Evolutionary conservation across 2,888 invertebrate genomes (phyloP), one percentile per base, ranked within the genome.

Genomic region (Phania funesta): DNA sequence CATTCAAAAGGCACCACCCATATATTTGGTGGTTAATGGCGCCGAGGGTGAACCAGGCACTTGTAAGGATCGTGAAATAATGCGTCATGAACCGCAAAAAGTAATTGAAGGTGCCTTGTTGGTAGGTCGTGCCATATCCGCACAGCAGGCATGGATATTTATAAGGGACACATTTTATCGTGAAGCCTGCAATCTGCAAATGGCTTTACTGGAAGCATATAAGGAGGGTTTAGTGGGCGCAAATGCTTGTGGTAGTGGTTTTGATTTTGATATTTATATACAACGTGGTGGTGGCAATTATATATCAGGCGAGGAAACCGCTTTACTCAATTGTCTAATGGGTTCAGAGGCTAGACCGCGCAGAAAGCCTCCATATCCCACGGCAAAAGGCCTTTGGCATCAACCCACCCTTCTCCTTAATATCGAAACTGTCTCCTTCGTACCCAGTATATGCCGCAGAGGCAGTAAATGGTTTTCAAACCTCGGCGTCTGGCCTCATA

Each of bases 161-260:
- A 98, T 99, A 83, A 94, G 99, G 89, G 99, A 99, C 85, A 99
- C 99, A 91, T 99, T 99, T 91, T 99, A 99, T 90, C 99, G 99
- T 91, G 99, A 99, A 92, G 98, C 99, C 6, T 97, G 98, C 74
- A 99, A 98, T 88, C 94, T 99, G 92, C 99, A 99, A 92, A 94
- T 98, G 54, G 98, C 98, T 4, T 96, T 99, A 87, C 96, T 97
- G 84, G 98, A 98, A 93, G 98, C 98, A 0, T 99, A 99, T 90
- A 95, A 97, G 92, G 96, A 96, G 1, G 99, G 99, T 24, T 92
- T 98, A 1, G 93, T 99, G 67, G 99, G 99, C 3, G 96, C 96
- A 90, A 96, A 99, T 91, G 95, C 98, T 0, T 98, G 99, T 88
- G 96, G 96, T 0, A 96, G 97, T 2, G 99, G 98, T 0, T 99